Evolutionary conservation across 2,797 vertebrate genomes (phyloP).

Genomic region (Buphagus erythrorhynchus): DNA sequence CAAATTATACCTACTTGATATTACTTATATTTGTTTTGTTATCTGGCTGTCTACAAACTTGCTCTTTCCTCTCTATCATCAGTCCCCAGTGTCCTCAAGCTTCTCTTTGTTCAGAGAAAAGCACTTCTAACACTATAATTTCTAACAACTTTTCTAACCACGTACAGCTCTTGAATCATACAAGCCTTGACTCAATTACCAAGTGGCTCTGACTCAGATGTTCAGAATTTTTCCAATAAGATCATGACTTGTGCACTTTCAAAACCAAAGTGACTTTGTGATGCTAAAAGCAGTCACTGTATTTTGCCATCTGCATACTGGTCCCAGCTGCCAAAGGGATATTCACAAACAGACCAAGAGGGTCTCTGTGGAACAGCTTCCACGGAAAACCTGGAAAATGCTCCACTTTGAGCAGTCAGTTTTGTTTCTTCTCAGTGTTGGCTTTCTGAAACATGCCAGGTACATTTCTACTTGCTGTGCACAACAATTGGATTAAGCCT

Average conservation of each 20-base stretch:
- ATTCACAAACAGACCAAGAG: background rate
- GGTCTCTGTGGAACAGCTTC: background rate
- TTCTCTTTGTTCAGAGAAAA: background rate
- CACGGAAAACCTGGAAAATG: background rate
- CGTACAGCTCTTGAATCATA: background rate
- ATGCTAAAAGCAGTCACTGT: background rate
- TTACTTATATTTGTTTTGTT: background rate
- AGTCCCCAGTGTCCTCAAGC: background rate
- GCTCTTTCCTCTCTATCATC: background rate
- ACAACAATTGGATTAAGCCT: background rate
- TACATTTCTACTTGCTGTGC: background rate
- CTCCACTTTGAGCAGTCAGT: background rate
- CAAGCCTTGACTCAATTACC: background rate
- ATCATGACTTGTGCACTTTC: background rate
- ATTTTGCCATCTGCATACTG: background rate
- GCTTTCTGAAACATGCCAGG: background rate
- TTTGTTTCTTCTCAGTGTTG: background rate
- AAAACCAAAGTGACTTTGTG: background rate
- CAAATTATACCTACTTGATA: background rate
- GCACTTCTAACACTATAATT: background rate
- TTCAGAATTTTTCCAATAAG: slow-evolving; percentile 6
- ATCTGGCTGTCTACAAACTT: background rate
- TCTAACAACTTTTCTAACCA: background rate
- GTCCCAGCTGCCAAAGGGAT: background rate
- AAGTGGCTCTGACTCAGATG: background rate